Base-by-base conservation (phyloP, 2,888 invertebrate species). In the Oithona nana region DNA sequence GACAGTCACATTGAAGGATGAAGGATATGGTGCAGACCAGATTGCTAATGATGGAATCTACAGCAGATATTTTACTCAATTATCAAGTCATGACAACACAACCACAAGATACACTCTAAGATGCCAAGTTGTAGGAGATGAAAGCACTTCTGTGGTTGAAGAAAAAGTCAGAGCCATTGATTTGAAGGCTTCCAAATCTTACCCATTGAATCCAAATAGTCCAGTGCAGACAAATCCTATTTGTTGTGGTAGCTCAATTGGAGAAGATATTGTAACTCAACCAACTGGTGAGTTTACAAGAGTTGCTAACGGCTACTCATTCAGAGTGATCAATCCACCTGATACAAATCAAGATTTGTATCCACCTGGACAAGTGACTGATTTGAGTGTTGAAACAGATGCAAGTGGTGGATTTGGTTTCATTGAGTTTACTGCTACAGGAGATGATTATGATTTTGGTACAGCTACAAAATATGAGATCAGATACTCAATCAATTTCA, bases 41-140 rank as follows among this genome's bases (percentile, higher is more conserved):
- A 61, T 58, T 8, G 50, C 54, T 2, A 57, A 66, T 24, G 66
- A 66, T 31, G 66, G 66, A 11, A 63, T 66, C 56, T 66, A 66
- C 49, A 64, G 61, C 6, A 55, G 60, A 8, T 66, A 63, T 59
- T 65, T 66, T 49, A 61, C 64, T 0, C 20, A 61, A n/a, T 66
- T 61, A 31, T n/a, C n/a, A n/a, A n/a, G n/a, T n/a, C n/a, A n/a
- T n/a, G 30, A 13, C 20, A 28, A 26, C n/a, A 22, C 49, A 31
- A 26, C 31, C 28, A 62, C 62, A 1, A 50, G 65, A 1, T 65
- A 65, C 61, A 52, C 61, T 13, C 61, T 65, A 16, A 52, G 59
- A 16, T 65, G 65, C 52, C 57, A 65, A 54, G 64, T 64, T 13
- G 31, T 39, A 31, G 59, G 51, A 29, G 65, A 62, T 13, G 65